Base-by-base conservation (phyloP, 1,140 invertebrate genomes). In the Caerostris extrusa region DNA sequence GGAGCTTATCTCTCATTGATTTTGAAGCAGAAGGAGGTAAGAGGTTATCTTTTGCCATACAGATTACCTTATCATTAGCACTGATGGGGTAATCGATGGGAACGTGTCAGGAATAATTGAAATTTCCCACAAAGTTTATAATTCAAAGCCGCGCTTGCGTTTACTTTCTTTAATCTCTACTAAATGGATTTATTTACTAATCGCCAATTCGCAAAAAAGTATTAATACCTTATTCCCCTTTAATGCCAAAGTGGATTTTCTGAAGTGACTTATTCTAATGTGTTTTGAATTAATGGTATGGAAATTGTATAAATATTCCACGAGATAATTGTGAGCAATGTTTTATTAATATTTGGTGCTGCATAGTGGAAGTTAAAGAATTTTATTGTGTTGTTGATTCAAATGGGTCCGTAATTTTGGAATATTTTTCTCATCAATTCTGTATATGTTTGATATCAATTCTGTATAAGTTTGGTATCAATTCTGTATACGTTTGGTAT, bases 1-100 rank as follows among this genome's bases (percentile, higher is more conserved):
- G 98, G 98, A 82, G 97, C 97, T 69, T 97, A 98, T 96, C 97
- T 98, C 55, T 97, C 97, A 93, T 97, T 99, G 55, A 97, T 98
- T 94, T 99, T 96, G 98, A 98, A 96, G 98, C 98, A 8, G 97
- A 97, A 95, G 98, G 98, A 97, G 98, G 98, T 98, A 97, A 97
- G 97, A 50, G 69, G 55, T 61, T 82, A 91, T 58, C 83, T 87
- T n/a, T 19, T 53, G 64, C 61, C 53, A 67, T 87, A 64, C 61
- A 89, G 87, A 89, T 69, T 89, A 89, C 87, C 53, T 89, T 56
- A 89, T 89, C 87, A 69, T 50, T 34, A n/a, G 50, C 34, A 3
- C 34, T 57, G 60, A 89, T 89, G 61, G 57, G 17, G 34, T n/a
- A 89, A 89, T 89, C 64, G 61, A 69, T 89, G 64, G n/a, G 53